Base-by-base conservation (phyloP, 2,113 vertebrate species). In the Mirza zaza region DNA sequence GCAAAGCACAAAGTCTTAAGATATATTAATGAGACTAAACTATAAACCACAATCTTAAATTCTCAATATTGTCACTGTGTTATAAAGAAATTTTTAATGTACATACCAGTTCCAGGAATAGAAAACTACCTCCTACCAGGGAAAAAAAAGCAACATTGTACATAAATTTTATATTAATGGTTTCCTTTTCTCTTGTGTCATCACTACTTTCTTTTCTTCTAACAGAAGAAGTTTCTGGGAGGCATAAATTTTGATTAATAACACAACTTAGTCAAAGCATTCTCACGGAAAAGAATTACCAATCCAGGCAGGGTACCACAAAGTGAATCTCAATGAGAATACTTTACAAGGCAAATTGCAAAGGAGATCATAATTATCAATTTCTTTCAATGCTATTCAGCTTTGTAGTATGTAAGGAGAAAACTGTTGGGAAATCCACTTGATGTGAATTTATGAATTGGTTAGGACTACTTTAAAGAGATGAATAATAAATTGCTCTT, bases 331-430 rank as follows among this genome's bases (percentile, higher is more conserved):
- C 91, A 96, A 94, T 71, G 89, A 93, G 88, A 96, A 82, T 94
- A 97, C 59, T 97, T 97, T 96, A 96, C 71, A 98, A 96, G 73
- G 55, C 5, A 96, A 96, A 98, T 96, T 95, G 97, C 50, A 97
- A 98, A 97, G 55, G 61, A 61, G 29, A 79, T 27, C 67, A 57
- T 97, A 98, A 98, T 98, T 97, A 98, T 73, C 0, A 25, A 48
- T 96, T 97, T 96, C 81, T 80, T 76, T 67, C 32, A 75, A 0
- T 55, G 9, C 59, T 73, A 68, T 95, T 96, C 12, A 81, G 81
- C 20, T 93, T 98, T 94, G 93, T 42, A 92, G 90, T 42, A 88
- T 89, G 34, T 59, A 70, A 95, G 23, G 17, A 45, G 93, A 90
- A 97, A 94, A 95, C 90, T 96, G 3, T 48, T 96, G 83, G n/a